These are phyloP conservation scores for Trichomalopsis sarcophagae DNA, from an alignment of 1,140 invertebrate species.

Conservation along the genomic window DNA sequence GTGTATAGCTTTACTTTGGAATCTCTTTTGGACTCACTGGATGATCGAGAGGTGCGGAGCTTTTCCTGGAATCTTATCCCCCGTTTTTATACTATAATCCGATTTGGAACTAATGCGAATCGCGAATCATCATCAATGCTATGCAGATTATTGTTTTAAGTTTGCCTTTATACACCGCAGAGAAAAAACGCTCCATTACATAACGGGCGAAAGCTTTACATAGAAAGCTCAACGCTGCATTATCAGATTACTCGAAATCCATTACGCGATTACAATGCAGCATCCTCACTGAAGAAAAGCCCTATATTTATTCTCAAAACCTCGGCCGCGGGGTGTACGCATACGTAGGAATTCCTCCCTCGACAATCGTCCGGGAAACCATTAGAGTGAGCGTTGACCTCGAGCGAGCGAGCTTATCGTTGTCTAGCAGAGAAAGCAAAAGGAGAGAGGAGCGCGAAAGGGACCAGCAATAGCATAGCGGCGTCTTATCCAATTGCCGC, in stretches of 20 bases:
- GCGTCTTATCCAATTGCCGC: slow-evolving; percentile 29
- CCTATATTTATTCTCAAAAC: neutral
- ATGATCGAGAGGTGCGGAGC: too few species aligned
- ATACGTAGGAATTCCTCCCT: neutral
- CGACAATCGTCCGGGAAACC: slow-evolving; percentile 11
- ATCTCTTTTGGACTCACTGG: too few species aligned
- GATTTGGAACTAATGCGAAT: too few species aligned
- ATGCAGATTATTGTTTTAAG: too few species aligned
- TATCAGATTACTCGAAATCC: neutral
- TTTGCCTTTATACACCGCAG: too few species aligned
- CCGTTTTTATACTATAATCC: too few species aligned
- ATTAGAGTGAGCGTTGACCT: neutral
- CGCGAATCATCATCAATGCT: too few species aligned
- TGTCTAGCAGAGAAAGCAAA: slow-evolving; percentile 2
- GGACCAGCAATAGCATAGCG: neutral
- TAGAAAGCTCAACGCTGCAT: neutral
- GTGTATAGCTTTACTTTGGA: too few species aligned
- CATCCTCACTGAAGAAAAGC: neutral
- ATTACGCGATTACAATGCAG: neutral
- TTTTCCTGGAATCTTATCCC: too few species aligned
- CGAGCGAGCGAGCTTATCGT: slow-evolving; percentile 8
- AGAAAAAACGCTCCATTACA: too few species aligned
- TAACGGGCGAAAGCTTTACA: neutral
- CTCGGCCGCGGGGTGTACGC: neutral
- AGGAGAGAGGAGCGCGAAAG: neutral